These are phyloP conservation scores for Drosophila trapezifrons DNA, from an alignment of 1,140 invertebrate species.

Conservation along the genomic window DNA sequence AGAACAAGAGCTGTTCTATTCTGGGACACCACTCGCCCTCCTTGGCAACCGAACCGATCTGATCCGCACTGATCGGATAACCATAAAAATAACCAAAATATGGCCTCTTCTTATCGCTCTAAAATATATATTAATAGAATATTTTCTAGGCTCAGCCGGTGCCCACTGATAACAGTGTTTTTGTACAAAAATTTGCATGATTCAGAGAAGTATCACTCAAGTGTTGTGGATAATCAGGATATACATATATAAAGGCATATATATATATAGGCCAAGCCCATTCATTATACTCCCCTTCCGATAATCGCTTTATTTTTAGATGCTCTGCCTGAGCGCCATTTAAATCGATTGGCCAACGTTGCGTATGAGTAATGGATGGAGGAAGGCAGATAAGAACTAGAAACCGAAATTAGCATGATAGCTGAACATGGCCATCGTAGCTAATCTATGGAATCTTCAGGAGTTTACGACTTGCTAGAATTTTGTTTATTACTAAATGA, in stretches of 20 bases:
- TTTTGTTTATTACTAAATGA: background rate
- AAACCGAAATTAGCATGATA: background rate
- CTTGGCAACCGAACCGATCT: too few relatives aligned
- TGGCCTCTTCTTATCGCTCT: slow-evolving; percentile 14
- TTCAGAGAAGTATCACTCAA: slow-evolving; percentile 5
- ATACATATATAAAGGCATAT: background rate
- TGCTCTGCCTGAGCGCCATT: background rate
- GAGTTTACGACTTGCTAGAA: background rate
- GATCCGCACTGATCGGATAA: slow-evolving; percentile 10
- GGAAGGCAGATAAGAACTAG: slow-evolving; percentile 1
- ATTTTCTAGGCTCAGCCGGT: background rate
- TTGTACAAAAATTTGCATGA: slow-evolving; percentile 2
- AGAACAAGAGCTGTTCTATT: too few relatives aligned
- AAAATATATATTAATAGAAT: slow-evolving; percentile 23
- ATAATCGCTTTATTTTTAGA: slow-evolving; percentile 15
- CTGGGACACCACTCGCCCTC: too few relatives aligned
- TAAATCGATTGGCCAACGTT: slow-evolving; percentile 13
- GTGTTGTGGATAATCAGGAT: too few relatives aligned
- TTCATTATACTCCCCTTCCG: background rate
- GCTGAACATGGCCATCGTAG: background rate
- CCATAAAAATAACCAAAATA: slow-evolving; percentile 25
- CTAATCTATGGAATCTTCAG: background rate
- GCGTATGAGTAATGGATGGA: slow-evolving; percentile 40
- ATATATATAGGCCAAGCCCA: background rate
- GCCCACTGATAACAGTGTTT: slow-evolving; percentile 8